phyloP scores from a whole-genome alignment of 92 coral and sea anemone genomes.

The Pocillopora meandrina region DNA sequence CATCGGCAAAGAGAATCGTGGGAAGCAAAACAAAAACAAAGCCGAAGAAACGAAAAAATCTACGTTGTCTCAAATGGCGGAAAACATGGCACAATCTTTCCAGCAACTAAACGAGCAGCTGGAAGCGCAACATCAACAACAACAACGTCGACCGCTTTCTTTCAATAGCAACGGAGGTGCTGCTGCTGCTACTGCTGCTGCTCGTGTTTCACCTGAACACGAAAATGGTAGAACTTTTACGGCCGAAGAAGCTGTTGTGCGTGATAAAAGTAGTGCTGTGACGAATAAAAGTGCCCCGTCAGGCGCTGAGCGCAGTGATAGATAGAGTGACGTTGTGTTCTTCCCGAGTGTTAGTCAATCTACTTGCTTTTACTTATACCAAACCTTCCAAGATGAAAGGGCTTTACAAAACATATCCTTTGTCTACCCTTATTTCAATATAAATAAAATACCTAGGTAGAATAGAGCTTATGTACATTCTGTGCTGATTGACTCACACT shows the following conservation, averaged over 20 bases:
- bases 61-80: neutral
- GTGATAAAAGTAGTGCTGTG: neutral
- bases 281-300: constrained; percentile 8
- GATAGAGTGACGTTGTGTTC: neutral
- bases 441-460: no score
- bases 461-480: no score
- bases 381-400: no score
- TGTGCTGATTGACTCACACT: no score
- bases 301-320: neutral
- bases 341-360: neutral
- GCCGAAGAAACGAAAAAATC: constrained; percentile 4
- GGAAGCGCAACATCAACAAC: constrained; percentile 10
- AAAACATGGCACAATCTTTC: constrained; percentile 7
- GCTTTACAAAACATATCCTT: no score
- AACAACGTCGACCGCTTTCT: constrained; percentile 20
- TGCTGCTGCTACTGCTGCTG: neutral
- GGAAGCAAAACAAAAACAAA: constrained; percentile 3
- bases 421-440: no score
- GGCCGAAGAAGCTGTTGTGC: constrained; percentile 1
- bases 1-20: constrained; percentile 16
- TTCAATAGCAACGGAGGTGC: neutral
- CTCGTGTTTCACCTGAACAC: neutral
- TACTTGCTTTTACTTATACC: neutral
- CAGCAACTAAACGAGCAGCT: constrained; percentile 13
- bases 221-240: neutral